Percentiles rank a stretch among this genome's conserved stretches.
Evolutionary conservation across 2,797 vertebrate species (phyloP).

Genomic region (Danio choprae): DNA sequence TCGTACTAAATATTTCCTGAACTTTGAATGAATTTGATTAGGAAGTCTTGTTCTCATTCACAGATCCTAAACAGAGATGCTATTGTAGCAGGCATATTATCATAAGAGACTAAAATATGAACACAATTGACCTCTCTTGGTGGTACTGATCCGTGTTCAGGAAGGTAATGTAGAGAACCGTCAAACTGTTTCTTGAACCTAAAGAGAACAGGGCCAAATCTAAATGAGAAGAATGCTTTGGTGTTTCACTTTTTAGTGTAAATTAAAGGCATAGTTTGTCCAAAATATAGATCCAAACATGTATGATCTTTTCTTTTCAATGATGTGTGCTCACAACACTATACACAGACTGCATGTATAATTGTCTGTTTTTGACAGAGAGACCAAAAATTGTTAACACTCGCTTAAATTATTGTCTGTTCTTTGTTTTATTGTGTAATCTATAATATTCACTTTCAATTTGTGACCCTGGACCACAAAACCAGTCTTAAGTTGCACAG

Average conservation of each 20-base stretch:
- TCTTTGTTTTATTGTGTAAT: too few relatives aligned
- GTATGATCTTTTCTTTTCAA: background rate
- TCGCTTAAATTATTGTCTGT: too few relatives aligned
- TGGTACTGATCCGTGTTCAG: background rate
- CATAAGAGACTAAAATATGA: slow-evolving; percentile 19
- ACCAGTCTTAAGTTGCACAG: too few relatives aligned
- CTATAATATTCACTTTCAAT: too few relatives aligned
- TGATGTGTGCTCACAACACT: background rate
- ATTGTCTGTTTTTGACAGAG: too few relatives aligned
- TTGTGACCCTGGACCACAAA: too few relatives aligned
- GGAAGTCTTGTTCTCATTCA: slow-evolving; percentile 24
- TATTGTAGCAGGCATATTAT: slow-evolving; percentile 28
- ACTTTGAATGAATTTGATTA: slow-evolving; percentile 33
- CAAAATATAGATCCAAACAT: background rate
- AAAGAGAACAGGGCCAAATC: background rate
- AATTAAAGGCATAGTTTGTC: background rate
- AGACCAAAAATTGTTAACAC: too few relatives aligned
- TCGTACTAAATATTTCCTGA: slow-evolving; percentile 24
- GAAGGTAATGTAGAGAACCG: background rate
- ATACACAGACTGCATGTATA: too few relatives aligned
- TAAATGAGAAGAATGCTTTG: background rate
- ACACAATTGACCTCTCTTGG: slow-evolving; percentile 31
- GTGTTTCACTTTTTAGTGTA: background rate
- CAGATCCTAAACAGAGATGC: slow-evolving; percentile 10
- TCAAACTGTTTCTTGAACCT: background rate